Percentiles rank a stretch among this genome's conserved stretches.
Evolutionary conservation across 2,797 vertebrate genomes (phyloP).

Genomic region (Pempheris klunzingeri): DNA sequence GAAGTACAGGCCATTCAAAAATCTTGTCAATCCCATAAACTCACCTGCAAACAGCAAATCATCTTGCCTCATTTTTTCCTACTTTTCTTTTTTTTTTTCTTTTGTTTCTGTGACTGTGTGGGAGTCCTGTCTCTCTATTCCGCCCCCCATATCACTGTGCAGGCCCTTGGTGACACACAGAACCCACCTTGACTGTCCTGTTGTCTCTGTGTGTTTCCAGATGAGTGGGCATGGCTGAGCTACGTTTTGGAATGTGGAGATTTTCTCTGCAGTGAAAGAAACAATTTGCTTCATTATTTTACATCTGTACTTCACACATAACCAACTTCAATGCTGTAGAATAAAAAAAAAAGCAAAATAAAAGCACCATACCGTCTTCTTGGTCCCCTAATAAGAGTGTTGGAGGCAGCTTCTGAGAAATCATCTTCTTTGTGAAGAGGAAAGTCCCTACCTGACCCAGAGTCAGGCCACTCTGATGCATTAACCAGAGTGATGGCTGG

Average conservation of each 20-base stretch:
- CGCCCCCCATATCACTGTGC: neutral
- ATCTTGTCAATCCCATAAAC: neutral
- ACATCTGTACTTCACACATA: neutral
- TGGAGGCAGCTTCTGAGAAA: neutral
- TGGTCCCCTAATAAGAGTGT: constrained; percentile 9
- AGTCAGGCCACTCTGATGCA: constrained; percentile 66
- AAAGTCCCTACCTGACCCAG: neutral
- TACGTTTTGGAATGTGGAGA: constrained; percentile 17
- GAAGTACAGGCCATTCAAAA: no score
- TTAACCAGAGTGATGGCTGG: constrained; percentile 65
- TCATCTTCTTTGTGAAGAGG: constrained; percentile 2
- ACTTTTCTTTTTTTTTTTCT: no score
- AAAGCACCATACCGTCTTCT: constrained; percentile 14
- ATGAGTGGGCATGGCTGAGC: neutral
- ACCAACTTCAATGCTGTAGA: neutral
- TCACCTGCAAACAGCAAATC: no score
- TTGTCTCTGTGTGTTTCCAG: constrained; percentile 9
- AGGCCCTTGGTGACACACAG: neutral
- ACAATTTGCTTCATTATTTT: neutral
- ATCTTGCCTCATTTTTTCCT: no score
- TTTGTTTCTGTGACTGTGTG: neutral
- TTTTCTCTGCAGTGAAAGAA: constrained; percentile 32
- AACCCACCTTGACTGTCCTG: constrained; percentile 46
- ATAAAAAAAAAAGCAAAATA: neutral
- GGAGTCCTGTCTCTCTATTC: neutral